Evolutionary conservation across 37 sponge, comb jelly and placozoan genomes (phyloP), one percentile per base, ranked within the genome.

Genomic region (Trichoplax adhaerens): DNA sequence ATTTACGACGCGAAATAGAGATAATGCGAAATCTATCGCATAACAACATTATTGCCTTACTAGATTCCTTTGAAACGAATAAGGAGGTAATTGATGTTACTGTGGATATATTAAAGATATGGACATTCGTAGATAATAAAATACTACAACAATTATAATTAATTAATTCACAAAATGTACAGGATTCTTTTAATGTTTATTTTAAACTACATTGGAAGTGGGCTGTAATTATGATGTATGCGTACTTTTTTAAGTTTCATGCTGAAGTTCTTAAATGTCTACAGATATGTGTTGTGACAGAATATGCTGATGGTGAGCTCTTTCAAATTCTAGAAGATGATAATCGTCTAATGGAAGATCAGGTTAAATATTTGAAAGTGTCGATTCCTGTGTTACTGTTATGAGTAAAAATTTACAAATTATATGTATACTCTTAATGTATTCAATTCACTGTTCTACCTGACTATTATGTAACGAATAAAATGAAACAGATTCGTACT

Each of bases 231-330:
- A 53, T 55, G 50, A 50, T 4, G 47, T 48, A 48, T 66, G 68
- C 29, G 50, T 64, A 49, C 4, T 70, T 12, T 48, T 3, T 69
- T 50, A 2, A 47, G 49, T 58, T 48, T 52, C 66, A 64, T 72
- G 7, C 8, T 50, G 8, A 6, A 5, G 72, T 64, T 2, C 48
- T 69, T 74, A 51, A 12, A 53, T 4, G 54, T 10, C 53, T 1
- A 29, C 68, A 86, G 87, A 78, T 93, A 10, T 93, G 94, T 77
- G 90, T 94, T 55, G 94, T 94, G 1, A 94, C 94, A 52, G 94
- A 94, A 58, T 83, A 82, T 74, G 94, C 90, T 66, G 87, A 94
- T 51, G 94, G 94, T 67, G 94, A 94, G 65, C 71, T 94, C 59
- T 94, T 83, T 64, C 90, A 89, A 52, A 82, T 94, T 6, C 75